phyloP scores from a whole-genome alignment of 2,797 vertebrate species.

The Babyrousa celebensis region DNA sequence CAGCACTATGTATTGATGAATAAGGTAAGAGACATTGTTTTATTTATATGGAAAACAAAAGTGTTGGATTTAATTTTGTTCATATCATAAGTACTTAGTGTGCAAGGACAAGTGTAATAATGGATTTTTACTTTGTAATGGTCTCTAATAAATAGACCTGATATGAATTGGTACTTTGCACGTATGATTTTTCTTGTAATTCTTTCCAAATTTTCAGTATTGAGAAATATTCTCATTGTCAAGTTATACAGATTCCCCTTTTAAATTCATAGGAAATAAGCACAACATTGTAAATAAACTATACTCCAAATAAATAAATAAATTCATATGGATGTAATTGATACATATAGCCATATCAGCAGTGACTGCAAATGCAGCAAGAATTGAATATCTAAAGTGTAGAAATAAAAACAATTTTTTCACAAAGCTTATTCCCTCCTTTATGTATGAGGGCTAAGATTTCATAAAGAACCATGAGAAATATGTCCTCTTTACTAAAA shows the following conservation, averaged over 20 bases:
- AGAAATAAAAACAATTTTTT: conserved; percentile 18
- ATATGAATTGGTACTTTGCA: conserved; percentile 33
- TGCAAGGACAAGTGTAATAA: conserved; percentile 76
- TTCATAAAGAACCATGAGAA: not conserved
- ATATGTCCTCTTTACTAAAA: not conserved
- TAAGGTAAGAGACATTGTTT: not conserved
- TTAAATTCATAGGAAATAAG: too few species aligned
- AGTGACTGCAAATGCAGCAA: conserved; percentile 34
- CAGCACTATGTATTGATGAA: not conserved
- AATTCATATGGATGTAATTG: conserved; percentile 76
- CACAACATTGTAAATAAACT: too few species aligned
- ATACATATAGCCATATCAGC: conserved; percentile 59
- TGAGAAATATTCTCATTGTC: conserved; percentile 65
- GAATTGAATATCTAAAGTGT: conserved; percentile 18
- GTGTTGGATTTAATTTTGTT: conserved; percentile 32
- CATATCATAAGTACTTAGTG: conserved; percentile 59
- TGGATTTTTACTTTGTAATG: conserved; percentile 78
- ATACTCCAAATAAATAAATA: not conserved
- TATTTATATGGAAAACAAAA: conserved; percentile 60
- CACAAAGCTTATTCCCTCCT: not conserved
- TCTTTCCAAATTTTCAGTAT: conserved; percentile 72
- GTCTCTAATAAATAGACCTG: conserved; percentile 69
- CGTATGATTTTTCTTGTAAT: conserved; percentile 15
- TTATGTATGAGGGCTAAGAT: not conserved
- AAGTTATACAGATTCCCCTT: conserved; percentile 76